phyloP scores from a whole-genome alignment of 2,797 vertebrate species.

The Darevskia nairensis region DNA sequence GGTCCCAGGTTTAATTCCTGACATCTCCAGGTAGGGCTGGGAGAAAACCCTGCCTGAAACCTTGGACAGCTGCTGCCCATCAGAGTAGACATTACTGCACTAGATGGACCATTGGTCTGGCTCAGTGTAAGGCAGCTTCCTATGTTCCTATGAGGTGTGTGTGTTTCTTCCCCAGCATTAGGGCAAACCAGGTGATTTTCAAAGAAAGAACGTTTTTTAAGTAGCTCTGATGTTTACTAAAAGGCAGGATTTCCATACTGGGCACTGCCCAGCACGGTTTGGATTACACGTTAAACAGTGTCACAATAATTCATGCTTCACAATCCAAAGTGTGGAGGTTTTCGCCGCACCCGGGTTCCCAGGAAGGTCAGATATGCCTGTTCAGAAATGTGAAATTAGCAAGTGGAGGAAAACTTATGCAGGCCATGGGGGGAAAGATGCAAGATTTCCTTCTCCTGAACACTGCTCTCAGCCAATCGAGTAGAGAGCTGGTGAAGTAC shows the following conservation, averaged over 20 bases:
- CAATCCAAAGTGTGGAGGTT: background rate
- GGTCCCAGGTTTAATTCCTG: too few relatives aligned
- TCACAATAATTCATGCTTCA: conserved; percentile 24
- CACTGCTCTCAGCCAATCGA: too few relatives aligned
- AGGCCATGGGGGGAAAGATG: too few relatives aligned
- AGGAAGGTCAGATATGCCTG: background rate
- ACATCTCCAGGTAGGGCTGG: too few relatives aligned
- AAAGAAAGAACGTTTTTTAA: conserved; percentile 12
- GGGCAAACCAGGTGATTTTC: conserved; percentile 20
- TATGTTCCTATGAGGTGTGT: background rate
- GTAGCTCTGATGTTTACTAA: conserved; percentile 33
- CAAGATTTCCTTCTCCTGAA: background rate
- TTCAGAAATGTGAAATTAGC: background rate
- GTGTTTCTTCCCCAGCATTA: background rate
- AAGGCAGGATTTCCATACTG: conserved; percentile 44
- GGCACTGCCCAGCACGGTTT: background rate
- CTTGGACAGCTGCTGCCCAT: background rate
- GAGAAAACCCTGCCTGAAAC: too few relatives aligned
- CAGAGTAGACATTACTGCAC: too few relatives aligned
- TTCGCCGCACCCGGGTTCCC: background rate
- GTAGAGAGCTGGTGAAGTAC: background rate
- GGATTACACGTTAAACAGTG: conserved; percentile 46
- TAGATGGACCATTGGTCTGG: too few relatives aligned
- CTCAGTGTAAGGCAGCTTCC: too few relatives aligned
- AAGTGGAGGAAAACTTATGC: accelerated